Conservation (phyloP, 2,797 vertebrate genomes). For the Threskiornis aethiopicus region DNA sequence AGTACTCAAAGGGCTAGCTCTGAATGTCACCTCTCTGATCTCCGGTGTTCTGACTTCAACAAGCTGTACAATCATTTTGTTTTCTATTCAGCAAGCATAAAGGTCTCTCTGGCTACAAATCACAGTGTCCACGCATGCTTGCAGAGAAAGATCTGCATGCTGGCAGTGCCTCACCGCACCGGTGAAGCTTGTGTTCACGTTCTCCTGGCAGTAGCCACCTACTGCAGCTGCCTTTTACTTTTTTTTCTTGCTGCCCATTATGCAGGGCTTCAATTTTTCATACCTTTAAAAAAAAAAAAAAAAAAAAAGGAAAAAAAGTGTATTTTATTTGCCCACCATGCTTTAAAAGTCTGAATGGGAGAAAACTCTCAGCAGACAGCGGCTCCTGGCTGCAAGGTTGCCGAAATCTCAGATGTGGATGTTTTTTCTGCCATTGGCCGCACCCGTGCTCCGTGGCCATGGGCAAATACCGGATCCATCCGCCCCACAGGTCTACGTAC, state of each 20-base stretch:
- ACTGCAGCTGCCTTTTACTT: constrained; percentile 64
- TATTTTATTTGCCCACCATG: constrained; percentile 43
- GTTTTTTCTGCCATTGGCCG: constrained; percentile 60
- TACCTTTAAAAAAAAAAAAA: neutral
- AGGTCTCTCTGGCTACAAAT: constrained; percentile 62
- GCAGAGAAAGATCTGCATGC: constrained; percentile 66
- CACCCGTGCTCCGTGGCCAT: constrained; percentile 53
- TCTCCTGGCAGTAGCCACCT: constrained; percentile 25
- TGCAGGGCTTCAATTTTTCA: constrained; percentile 50
- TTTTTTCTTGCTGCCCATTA: constrained; percentile 31
- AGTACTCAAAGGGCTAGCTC: constrained; percentile 76
- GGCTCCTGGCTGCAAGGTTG: constrained; percentile 20
- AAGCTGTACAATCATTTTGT: constrained; percentile 58
- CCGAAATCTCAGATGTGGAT: constrained; percentile 55
- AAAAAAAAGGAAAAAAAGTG: neutral
- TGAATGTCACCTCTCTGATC: constrained; percentile 58
- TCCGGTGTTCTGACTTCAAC: constrained; percentile 23
- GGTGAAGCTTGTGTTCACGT: constrained; percentile 8
- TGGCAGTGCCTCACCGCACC: constrained; percentile 50
- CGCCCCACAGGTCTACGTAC: constrained; percentile 62
- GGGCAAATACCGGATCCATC: constrained; percentile 24
- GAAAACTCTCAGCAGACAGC: constrained; percentile 40
- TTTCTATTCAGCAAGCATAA: constrained; percentile 33
- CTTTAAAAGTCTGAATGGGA: constrained; percentile 58
- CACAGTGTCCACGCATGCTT: constrained; percentile 21